Evolutionary conservation across 2,888 invertebrate genomes (phyloP).

Genomic region (Villa cingulata): DNA sequence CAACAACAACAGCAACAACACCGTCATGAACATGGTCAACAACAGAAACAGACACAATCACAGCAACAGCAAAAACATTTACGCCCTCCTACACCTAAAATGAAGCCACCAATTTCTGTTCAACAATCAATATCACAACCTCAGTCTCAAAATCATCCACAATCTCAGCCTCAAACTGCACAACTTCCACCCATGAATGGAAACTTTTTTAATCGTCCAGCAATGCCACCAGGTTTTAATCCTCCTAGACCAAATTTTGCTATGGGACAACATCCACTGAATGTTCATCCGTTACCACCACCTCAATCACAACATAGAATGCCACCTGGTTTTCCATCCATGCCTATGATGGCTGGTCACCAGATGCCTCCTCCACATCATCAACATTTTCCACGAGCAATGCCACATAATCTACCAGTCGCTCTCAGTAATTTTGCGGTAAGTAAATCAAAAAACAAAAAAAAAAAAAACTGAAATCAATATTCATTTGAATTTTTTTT

Average conservation of each 20-base stretch:
- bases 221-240: conserved; percentile 24
- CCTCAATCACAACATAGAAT: conserved; percentile 24
- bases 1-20: conserved; percentile 14
- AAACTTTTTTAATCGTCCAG: conserved; percentile 14
- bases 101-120: neutral
- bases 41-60: conserved; percentile 13
- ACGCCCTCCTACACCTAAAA: neutral
- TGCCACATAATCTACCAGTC: conserved; percentile 29
- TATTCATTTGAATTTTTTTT: conserved; percentile 17
- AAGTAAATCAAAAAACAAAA: neutral
- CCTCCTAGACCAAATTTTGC: conserved; percentile 14
- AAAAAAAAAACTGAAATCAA: neutral
- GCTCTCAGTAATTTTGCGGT: conserved; percentile 35
- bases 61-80: conserved; percentile 11
- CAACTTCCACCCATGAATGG: conserved; percentile 5
- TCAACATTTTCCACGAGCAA: conserved; percentile 29
- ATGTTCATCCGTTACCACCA: conserved; percentile 19
- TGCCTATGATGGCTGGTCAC: conserved; percentile 12
- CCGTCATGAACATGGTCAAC: conserved; percentile 18
- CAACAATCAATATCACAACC: conserved; percentile 12
- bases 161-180: conserved; percentile 19
- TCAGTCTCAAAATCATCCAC: conserved; percentile 13
- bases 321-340: conserved; percentile 27
- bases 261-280: conserved; percentile 15
- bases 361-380: conserved; percentile 25